These are phyloP conservation scores for Euplexia lucipara DNA, from an alignment of 2,888 invertebrate genomes.

Conservation along the genomic window DNA sequence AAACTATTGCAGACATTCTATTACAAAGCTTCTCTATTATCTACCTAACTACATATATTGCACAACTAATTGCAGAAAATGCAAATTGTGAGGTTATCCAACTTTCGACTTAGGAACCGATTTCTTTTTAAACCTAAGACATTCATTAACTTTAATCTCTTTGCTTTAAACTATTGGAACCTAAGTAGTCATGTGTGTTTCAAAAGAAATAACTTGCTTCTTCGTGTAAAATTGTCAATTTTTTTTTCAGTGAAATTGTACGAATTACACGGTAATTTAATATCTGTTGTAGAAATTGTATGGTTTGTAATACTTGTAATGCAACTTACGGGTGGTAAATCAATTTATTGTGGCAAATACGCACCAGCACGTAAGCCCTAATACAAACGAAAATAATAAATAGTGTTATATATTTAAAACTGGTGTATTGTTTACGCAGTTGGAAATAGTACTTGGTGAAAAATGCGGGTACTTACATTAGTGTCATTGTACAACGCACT, in stretches of 20 bases:
- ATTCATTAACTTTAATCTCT: too few species aligned
- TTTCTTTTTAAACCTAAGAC: too few species aligned
- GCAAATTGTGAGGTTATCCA: not conserved
- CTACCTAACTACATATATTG: not conserved
- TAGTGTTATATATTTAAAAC: slow-evolving; percentile 36
- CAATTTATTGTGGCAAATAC: slow-evolving; percentile 50
- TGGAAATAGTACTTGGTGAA: slow-evolving; percentile 19
- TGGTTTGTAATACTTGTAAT: slow-evolving; percentile 31
- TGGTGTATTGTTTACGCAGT: slow-evolving; percentile 29
- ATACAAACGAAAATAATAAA: slow-evolving; percentile 29
- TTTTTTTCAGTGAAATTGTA: slow-evolving; percentile 4
- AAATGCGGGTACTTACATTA: slow-evolving; percentile 32
- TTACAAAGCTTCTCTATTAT: not conserved
- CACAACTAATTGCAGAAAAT: not conserved
- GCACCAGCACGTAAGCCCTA: slow-evolving; percentile 19
- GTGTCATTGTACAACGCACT: slow-evolving; percentile 10
- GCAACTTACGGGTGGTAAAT: slow-evolving; percentile 32
- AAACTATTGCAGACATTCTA: not conserved
- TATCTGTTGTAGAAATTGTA: slow-evolving; percentile 24
- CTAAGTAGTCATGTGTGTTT: not conserved
- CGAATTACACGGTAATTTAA: slow-evolving; percentile 6
- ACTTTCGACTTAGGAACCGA: not conserved
- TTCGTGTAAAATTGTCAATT: not conserved
- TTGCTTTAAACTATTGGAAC: too few species aligned
- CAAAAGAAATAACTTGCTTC: not conserved